These are phyloP conservation scores for Anabacerthia variegaticeps DNA, from an alignment of 2,797 vertebrate genomes.

Conservation along the genomic window DNA sequence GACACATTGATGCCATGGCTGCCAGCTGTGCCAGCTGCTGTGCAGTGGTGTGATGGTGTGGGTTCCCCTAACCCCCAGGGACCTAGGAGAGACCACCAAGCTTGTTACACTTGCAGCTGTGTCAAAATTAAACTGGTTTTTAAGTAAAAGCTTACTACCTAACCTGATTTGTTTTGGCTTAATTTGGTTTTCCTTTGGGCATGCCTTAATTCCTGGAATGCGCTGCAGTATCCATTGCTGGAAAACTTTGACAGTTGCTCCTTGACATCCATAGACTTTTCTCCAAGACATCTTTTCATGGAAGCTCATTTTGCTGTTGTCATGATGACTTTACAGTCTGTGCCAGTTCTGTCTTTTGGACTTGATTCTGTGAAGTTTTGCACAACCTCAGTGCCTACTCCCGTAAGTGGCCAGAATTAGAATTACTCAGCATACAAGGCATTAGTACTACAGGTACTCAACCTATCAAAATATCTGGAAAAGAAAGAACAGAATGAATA, in stretches of 20 bases:
- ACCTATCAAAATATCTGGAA: conserved; percentile 11
- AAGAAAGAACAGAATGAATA: conserved; percentile 2
- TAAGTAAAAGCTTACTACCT: neutral
- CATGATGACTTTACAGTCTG: neutral
- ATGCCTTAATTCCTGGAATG: neutral
- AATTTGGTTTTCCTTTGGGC: neutral
- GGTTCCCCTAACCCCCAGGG: neutral
- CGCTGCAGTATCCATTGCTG: neutral
- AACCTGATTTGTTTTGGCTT: neutral
- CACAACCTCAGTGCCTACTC: neutral
- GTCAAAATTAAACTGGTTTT: neutral
- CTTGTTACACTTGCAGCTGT: neutral
- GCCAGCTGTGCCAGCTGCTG: neutral
- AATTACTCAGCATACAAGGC: neutral
- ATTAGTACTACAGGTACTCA: neutral
- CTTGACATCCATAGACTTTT: neutral
- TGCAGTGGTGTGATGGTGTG: neutral
- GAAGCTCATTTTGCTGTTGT: neutral
- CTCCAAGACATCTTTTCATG: neutral
- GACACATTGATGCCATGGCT: neutral
- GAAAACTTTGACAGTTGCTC: neutral
- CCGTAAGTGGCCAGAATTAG: neutral
- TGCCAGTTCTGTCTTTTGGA: neutral
- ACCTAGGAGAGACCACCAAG: neutral
- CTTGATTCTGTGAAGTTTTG: neutral